Evolutionary conservation across 1,140 invertebrate species (phyloP).

Genomic region (Bombus pyrosoma): DNA sequence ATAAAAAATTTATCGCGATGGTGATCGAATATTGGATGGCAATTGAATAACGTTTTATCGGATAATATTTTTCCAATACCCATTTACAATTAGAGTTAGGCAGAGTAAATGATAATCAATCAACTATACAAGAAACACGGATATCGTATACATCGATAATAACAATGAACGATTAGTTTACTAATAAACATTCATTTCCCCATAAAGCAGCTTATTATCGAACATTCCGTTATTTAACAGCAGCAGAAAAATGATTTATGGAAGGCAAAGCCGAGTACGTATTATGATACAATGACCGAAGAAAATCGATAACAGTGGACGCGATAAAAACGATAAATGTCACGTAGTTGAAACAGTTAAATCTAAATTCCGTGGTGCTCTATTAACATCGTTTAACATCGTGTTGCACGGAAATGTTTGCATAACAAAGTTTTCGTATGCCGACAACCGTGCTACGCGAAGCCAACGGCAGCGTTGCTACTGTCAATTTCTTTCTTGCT

Average conservation of each 20-base stretch:
- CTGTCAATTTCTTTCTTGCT: not conserved
- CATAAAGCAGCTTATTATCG: not conserved
- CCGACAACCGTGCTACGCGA: not conserved
- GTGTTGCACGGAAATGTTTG: not conserved
- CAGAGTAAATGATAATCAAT: too few species aligned
- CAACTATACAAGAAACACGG: not conserved
- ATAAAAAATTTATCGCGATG: not conserved
- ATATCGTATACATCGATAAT: not conserved
- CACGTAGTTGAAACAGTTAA: not conserved
- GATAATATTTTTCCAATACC: too few species aligned
- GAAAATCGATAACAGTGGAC: not conserved
- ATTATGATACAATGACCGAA: not conserved
- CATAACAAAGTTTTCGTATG: not conserved
- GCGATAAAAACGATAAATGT: conserved; percentile 1
- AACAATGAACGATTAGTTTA: not conserved
- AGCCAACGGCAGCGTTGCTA: not conserved
- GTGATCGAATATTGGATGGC: not conserved
- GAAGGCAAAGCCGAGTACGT: not conserved
- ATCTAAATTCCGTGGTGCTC: not conserved
- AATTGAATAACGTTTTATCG: not conserved
- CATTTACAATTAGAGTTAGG: too few species aligned
- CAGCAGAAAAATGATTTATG: not conserved
- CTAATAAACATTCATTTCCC: not conserved
- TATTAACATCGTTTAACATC: not conserved
- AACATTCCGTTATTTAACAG: not conserved